These are phyloP conservation scores for Gymnothorax javanicus DNA, from an alignment of 2,797 vertebrate genomes.

Conservation along the genomic window DNA sequence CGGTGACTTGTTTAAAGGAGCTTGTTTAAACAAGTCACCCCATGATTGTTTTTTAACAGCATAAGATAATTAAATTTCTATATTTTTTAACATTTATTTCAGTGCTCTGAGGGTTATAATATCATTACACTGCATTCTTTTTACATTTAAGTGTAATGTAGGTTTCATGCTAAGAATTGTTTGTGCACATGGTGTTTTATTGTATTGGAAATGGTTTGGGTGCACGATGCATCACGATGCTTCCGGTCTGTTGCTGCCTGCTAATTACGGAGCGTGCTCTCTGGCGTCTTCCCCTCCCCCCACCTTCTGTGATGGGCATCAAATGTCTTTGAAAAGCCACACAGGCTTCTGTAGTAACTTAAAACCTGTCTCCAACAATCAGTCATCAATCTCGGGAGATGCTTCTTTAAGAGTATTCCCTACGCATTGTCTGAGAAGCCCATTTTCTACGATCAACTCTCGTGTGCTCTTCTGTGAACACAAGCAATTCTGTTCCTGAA, in stretches of 20 bases:
- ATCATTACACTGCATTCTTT: not conserved
- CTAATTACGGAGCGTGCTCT: not conserved
- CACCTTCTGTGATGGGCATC: not conserved
- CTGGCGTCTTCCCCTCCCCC: not conserved
- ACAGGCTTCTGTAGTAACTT: not conserved
- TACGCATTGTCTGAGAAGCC: slow-evolving; percentile 55
- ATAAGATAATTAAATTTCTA: too few relatives aligned
- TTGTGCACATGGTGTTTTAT: not conserved
- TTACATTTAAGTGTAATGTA: not conserved
- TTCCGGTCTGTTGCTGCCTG: not conserved
- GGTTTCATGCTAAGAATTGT: too few relatives aligned
- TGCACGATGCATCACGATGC: not conserved
- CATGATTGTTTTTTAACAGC: too few relatives aligned
- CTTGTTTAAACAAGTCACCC: too few relatives aligned
- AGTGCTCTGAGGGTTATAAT: not conserved
- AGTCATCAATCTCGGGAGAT: not conserved
- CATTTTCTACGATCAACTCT: slow-evolving; percentile 62
- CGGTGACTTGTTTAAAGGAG: too few relatives aligned
- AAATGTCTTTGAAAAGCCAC: not conserved
- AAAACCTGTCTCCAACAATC: not conserved
- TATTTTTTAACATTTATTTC: too few relatives aligned
- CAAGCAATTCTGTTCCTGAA: not conserved
- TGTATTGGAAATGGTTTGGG: not conserved
- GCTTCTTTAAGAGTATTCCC: not conserved
- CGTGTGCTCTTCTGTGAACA: slow-evolving; percentile 32